Base-by-base conservation (phyloP, 2,797 vertebrate genomes). In the Lateolabrax maculatus region DNA sequence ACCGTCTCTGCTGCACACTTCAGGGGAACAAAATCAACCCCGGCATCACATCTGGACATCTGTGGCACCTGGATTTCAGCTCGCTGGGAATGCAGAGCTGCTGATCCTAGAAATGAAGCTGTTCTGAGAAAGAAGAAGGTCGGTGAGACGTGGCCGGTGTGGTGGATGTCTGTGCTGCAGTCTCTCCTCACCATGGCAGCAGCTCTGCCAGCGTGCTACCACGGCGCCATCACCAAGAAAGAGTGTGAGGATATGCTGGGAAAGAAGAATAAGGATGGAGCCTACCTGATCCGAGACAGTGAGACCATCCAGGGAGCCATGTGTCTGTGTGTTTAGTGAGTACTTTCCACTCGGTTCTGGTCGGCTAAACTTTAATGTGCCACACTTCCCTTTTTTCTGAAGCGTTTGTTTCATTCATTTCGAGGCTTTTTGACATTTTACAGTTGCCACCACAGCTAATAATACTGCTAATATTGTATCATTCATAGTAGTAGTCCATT, bases 271-370 rank as follows among this genome's bases (percentile, higher is more conserved):
- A 93, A 90, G 82, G 86, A 94, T 0, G 95, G 95, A 57, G 77
- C 92, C 0, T 96, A 89, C 46, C 89, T 96, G 64, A 80, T 96
- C 63, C 89, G 95, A 3, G 91, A 95, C 81, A 96, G 95, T 48
- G 94, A 95, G 84, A 95, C 93, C 75, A 92, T 95, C 66, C 82
- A 84, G 25, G 95, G 95, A 70, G 93, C 93, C 65, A 37, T 93
- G 89, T 95, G 95, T 39, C 92, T 96, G 2, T 96, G 95, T 57
- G 93, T 96, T 16, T 95, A 89, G 95, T 95, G 84, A 95, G 95
- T 95, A 71, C 4, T 34, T 23, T 18, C 4, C 13, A 3, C 46
- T 29, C 2, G 19, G 15, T n/a, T 9, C 31, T 23, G 10, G 13
- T 29, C 52, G 2, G 6, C 39, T 18, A 44, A 10, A 51, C 44